phyloP scores from a whole-genome alignment of 2,888 invertebrate genomes.

The Cyclophora albipunctata region DNA sequence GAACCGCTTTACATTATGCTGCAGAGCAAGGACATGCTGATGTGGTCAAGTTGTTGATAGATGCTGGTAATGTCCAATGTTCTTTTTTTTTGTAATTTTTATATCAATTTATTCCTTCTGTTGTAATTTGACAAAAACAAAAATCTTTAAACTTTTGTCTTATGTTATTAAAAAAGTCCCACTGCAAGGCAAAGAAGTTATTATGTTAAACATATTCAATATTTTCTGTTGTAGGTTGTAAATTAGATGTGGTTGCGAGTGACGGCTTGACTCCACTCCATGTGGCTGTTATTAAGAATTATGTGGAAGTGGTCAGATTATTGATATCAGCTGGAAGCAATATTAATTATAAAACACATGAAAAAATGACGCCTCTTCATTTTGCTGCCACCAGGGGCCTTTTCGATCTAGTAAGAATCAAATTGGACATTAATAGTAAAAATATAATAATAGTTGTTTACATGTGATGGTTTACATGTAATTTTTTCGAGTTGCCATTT shows the following conservation, averaged over 20 bases:
- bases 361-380: slow-evolving; percentile 78
- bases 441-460: too few relatives aligned
- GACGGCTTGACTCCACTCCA: slow-evolving; percentile 82
- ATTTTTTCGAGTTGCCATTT: too few relatives aligned
- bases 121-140: too few relatives aligned
- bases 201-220: too few relatives aligned
- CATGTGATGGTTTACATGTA: slow-evolving; percentile 2
- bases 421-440: not conserved
- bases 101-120: too few relatives aligned
- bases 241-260: slow-evolving; percentile 78
- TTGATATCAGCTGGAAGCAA: slow-evolving; percentile 74
- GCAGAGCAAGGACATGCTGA: slow-evolving; percentile 79
- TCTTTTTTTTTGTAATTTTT: not conserved
- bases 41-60: slow-evolving; percentile 76
- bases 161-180: too few relatives aligned
- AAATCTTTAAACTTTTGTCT: too few relatives aligned
- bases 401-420: slow-evolving; percentile 58
- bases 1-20: slow-evolving; percentile 84
- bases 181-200: too few relatives aligned
- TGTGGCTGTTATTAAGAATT: slow-evolving; percentile 77
- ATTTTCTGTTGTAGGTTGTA: slow-evolving; percentile 62
- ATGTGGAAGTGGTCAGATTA: slow-evolving; percentile 71
- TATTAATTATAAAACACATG: slow-evolving; percentile 76
- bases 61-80: slow-evolving; percentile 64
- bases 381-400: slow-evolving; percentile 76